These are phyloP conservation scores for Xerus inauris DNA, from an alignment of 2,113 vertebrate genomes.

Conservation along the genomic window DNA sequence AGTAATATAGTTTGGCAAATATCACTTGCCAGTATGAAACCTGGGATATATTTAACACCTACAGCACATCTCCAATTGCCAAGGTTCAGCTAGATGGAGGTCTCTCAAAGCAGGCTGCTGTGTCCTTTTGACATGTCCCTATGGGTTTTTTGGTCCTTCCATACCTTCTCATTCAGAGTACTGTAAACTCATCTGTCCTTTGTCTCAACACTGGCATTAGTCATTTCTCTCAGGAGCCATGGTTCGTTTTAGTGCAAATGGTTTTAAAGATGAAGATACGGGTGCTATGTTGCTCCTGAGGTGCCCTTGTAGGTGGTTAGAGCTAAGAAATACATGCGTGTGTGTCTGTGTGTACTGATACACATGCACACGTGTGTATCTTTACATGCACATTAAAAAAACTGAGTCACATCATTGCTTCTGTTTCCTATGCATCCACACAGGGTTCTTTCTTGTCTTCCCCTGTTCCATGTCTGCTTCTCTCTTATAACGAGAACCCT, in stretches of 20 bases:
- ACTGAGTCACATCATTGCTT: background rate
- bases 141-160: background rate
- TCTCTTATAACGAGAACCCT: background rate
- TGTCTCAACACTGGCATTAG: background rate
- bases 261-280: constrained; percentile 1
- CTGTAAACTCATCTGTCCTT: background rate
- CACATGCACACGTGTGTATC: too few species aligned
- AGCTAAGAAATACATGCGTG: background rate
- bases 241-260: background rate
- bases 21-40: too few species aligned
- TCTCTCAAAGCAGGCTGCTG: background rate
- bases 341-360: background rate
- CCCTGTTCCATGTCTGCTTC: background rate
- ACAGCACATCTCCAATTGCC: background rate
- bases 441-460: background rate
- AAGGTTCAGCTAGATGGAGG: background rate
- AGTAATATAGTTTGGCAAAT: too few species aligned
- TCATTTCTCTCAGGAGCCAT: background rate
- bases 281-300: background rate
- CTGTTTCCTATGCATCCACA: background rate
- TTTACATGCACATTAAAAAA: background rate
- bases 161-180: background rate
- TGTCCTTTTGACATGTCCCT: background rate
- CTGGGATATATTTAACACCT: background rate
- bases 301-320: background rate